A percentile compares a stretch with the other conserved stretches of the same genome.
These are phyloP conservation scores for Rotaria macrura DNA, from an alignment of 2,888 invertebrate species.

Conservation along the genomic window DNA sequence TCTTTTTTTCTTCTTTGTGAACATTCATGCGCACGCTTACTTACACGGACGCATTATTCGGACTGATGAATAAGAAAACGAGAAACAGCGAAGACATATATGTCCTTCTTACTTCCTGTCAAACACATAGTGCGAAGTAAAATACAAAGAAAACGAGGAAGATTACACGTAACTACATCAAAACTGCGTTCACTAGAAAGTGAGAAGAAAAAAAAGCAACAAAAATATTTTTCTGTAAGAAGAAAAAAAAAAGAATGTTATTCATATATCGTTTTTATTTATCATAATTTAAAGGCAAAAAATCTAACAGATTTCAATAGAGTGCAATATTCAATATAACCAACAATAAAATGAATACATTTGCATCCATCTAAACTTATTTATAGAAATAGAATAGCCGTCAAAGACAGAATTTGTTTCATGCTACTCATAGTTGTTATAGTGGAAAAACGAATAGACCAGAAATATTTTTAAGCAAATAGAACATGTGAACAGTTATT, in stretches of 20 bases:
- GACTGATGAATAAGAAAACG: not conserved
- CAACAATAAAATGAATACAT: not conserved
- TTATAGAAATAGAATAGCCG: not conserved
- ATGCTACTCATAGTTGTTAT: not conserved
- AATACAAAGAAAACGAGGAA: not conserved
- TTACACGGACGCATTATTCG: not conserved
- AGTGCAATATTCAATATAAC: not conserved
- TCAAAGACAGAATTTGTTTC: too few species aligned
- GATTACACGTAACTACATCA: not conserved
- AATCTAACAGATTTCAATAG: not conserved
- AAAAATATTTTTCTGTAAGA: too few species aligned
- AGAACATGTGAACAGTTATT: not conserved
- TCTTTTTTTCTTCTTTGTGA: not conserved
- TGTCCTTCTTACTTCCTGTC: not conserved
- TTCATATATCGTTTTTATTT: not conserved
- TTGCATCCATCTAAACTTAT: not conserved
- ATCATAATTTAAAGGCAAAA: not conserved
- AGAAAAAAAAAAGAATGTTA: too few species aligned
- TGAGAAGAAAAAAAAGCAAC: too few species aligned
- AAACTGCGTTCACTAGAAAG: too few species aligned
- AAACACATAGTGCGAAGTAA: not conserved
- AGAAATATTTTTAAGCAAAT: not conserved
- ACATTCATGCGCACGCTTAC: not conserved
- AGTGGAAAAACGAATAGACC: not conserved
- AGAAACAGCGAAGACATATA: not conserved